A percentile compares a stretch with the other conserved stretches of the same genome.
These are phyloP conservation scores for Helobdella robusta DNA, from an alignment of 2,888 invertebrate genomes.

Conservation along the genomic window DNA sequence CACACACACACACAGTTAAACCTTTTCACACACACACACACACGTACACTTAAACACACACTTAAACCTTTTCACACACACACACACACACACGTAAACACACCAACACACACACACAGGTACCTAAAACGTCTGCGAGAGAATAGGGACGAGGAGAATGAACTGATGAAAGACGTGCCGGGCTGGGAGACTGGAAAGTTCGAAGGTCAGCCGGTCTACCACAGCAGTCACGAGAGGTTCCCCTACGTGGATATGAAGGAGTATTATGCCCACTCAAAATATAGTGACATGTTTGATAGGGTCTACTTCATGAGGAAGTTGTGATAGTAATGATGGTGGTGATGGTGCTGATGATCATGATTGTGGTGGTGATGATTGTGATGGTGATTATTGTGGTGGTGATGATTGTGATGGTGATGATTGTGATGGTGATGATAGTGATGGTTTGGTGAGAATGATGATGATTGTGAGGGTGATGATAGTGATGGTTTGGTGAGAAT, in stretches of 20 bases:
- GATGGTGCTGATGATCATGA: not conserved
- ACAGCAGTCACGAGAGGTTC: slow-evolving; percentile 59
- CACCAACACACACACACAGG: too few species aligned
- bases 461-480: too few species aligned
- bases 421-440: not conserved
- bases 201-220: slow-evolving; percentile 72
- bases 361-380: too few species aligned
- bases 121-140: slow-evolving; percentile 65
- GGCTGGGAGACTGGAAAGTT: slow-evolving; percentile 84
- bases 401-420: not conserved
- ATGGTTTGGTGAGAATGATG: too few species aligned
- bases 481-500: too few species aligned
- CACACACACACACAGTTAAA: too few species aligned
- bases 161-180: slow-evolving; percentile 78
- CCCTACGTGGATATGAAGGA: slow-evolving; percentile 31
- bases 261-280: slow-evolving; percentile 32
- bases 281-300: slow-evolving; percentile 29
- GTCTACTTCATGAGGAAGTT: slow-evolving; percentile 29
- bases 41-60: too few species aligned
- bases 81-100: too few species aligned
- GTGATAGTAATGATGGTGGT: not conserved
- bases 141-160: slow-evolving; percentile 72
- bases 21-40: too few species aligned
- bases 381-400: not conserved
- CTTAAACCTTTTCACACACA: too few species aligned